phyloP scores from a whole-genome alignment of 2,113 vertebrate species.

The Oceanodroma tethys region DNA sequence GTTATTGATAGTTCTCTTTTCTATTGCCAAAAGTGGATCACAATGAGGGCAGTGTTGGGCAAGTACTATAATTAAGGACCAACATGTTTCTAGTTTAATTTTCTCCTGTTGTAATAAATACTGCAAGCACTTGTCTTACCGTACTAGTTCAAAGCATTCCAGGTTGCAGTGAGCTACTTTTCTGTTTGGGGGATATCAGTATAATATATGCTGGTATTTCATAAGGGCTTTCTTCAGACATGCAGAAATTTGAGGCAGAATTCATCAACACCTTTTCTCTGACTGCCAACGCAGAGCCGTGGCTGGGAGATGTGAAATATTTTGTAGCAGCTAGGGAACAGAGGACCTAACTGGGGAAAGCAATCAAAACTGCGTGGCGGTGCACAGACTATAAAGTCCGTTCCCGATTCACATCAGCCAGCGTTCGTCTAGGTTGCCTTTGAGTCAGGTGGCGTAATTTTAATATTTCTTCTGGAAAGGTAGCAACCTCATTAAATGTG shows the following conservation, averaged over 20 bases:
- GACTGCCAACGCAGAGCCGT: constrained; percentile 35
- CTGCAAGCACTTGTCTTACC: constrained; percentile 1
- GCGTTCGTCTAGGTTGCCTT: fast-evolving
- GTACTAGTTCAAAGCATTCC: constrained; percentile 21
- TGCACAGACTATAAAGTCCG: background rate
- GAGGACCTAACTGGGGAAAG: background rate
- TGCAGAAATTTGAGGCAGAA: constrained; percentile 48
- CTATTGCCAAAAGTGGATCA: background rate
- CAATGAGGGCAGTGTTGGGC: background rate
- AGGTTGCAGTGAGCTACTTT: constrained; percentile 7
- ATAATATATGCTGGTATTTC: constrained; percentile 27
- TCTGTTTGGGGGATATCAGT: constrained; percentile 4
- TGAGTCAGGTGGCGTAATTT: background rate
- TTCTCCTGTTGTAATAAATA: constrained; percentile 29
- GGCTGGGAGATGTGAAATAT: constrained; percentile 39
- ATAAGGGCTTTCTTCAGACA: constrained; percentile 41
- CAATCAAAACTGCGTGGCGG: background rate
- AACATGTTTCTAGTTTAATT: constrained; percentile 11
- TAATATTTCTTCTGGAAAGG: background rate
- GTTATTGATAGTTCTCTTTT: background rate
- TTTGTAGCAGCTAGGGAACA: background rate
- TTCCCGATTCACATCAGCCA: background rate
- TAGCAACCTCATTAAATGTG: background rate
- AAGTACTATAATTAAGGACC: constrained; percentile 8
- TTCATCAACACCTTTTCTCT: constrained; percentile 51